Evolutionary conservation across 1,140 invertebrate species (phyloP).

Genomic region (Pseudomyrmex dendroicus): DNA sequence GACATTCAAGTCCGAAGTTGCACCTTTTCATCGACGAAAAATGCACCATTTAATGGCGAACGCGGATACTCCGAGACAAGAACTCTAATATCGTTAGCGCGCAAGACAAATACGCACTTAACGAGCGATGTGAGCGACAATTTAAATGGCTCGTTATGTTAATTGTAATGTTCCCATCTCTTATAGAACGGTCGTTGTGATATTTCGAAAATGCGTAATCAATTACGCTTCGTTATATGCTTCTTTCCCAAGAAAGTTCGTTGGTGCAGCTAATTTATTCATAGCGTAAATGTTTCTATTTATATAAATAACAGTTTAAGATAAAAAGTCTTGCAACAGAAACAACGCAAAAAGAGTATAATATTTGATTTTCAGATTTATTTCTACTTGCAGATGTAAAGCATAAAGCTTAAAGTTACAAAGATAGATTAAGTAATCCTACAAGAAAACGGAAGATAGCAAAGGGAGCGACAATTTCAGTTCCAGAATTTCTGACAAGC

Average conservation of each 20-base stretch:
- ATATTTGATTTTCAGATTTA: conserved; percentile 2
- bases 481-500: conserved; percentile 57
- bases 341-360: background rate
- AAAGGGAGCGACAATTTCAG: conserved; percentile 31
- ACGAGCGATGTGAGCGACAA: conserved; percentile 35
- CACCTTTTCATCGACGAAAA: conserved; percentile 47
- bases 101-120: conserved; percentile 49
- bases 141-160: conserved; percentile 28
- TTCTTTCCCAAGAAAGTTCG: no score
- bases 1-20: conserved; percentile 46
- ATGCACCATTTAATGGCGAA: conserved; percentile 23
- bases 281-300: no score
- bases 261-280: no score
- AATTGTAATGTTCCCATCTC: conserved; percentile 12
- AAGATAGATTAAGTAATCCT: conserved; percentile 47
- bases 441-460: conserved; percentile 18
- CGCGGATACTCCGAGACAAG: conserved; percentile 17
- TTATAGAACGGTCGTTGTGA: background rate
- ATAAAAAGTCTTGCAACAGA: no score
- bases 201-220: conserved; percentile 8
- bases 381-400: background rate
- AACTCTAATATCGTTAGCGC: conserved; percentile 42
- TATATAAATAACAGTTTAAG: no score
- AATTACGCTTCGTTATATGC: no score
- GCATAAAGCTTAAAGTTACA: conserved; percentile 14